These are phyloP conservation scores for Morpho deidamia DNA, from an alignment of 2,888 invertebrate genomes.

Conservation along the genomic window DNA sequence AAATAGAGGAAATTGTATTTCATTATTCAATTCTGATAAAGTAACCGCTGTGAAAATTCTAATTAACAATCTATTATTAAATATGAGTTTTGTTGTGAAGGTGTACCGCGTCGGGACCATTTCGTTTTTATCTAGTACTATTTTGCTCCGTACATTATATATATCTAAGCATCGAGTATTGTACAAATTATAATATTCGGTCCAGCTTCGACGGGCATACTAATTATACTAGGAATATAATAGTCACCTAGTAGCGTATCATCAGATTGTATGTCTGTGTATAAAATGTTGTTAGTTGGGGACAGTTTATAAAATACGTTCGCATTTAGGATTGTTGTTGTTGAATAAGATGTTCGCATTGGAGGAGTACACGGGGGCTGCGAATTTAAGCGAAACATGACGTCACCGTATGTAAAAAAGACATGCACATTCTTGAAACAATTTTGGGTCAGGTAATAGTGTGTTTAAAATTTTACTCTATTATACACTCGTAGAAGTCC, in stretches of 20 bases:
- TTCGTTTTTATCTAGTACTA: constrained; percentile 16
- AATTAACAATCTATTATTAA: background rate
- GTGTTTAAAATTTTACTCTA: no score
- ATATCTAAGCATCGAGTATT: constrained; percentile 23
- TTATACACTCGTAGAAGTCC: no score
- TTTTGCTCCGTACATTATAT: constrained; percentile 4
- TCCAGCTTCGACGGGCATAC: constrained; percentile 15
- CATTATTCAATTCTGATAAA: background rate
- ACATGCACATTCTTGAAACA: no score
- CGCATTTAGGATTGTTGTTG: background rate
- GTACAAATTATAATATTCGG: constrained; percentile 25
- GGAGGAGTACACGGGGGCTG: no score
- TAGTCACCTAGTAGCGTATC: constrained; percentile 24
- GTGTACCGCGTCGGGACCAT: constrained; percentile 29
- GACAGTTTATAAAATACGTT: constrained; percentile 7
- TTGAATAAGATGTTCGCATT: no score
- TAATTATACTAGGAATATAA: background rate
- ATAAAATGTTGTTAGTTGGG: constrained; percentile 35
- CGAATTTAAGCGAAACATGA: no score
- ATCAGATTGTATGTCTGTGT: constrained; percentile 33
- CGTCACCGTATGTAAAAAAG: no score
- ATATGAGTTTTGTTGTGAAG: background rate
- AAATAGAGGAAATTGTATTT: no score
- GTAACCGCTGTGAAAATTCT: background rate
- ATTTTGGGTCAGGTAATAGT: no score